phyloP scores from a whole-genome alignment of 2,888 invertebrate species.

The Drosophila helvetica region DNA sequence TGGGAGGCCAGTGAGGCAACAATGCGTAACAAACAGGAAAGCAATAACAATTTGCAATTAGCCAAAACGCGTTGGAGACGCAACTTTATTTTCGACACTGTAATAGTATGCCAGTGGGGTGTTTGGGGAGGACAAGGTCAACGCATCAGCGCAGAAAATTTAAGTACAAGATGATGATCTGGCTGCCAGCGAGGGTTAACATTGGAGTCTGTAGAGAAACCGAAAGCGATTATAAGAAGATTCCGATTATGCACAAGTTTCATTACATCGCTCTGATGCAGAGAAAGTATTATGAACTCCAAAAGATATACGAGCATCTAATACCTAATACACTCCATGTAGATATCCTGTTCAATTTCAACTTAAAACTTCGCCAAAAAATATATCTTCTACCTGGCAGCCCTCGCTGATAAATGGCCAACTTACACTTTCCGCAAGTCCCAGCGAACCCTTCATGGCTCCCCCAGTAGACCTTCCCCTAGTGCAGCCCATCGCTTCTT shows the following conservation, averaged over 20 bases:
- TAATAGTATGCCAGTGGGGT: slow-evolving; percentile 7
- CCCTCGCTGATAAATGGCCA: slow-evolving; percentile 1
- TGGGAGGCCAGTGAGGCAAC: slow-evolving; percentile 32
- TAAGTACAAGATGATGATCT: slow-evolving; percentile 3
- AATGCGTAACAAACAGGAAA: slow-evolving; percentile 44
- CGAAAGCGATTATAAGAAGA: neutral
- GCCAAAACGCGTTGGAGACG: slow-evolving; percentile 34
- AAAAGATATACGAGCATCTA: neutral
- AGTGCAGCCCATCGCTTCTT: slow-evolving; percentile 37
- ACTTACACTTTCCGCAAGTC: slow-evolving; percentile 27
- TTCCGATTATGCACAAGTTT: too few relatives aligned
- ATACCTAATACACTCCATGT: neutral
- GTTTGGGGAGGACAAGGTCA: slow-evolving; percentile 21
- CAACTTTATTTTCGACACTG: slow-evolving; percentile 46
- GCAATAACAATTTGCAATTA: slow-evolving; percentile 57
- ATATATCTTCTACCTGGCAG: neutral
- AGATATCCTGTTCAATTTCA: neutral
- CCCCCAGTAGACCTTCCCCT: neutral
- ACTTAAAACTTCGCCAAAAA: neutral
- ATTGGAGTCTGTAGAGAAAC: neutral
- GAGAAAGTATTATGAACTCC: too few relatives aligned
- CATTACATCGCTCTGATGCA: too few relatives aligned
- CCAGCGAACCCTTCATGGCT: neutral
- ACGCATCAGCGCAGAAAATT: slow-evolving; percentile 36
- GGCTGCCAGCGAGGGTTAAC: neutral